A percentile compares a stretch with the other conserved stretches of the same genome.
Evolutionary conservation across 37 sponge, comb jelly and placozoan genomes (phyloP).

Genomic region (Sycon ciliatum): DNA sequence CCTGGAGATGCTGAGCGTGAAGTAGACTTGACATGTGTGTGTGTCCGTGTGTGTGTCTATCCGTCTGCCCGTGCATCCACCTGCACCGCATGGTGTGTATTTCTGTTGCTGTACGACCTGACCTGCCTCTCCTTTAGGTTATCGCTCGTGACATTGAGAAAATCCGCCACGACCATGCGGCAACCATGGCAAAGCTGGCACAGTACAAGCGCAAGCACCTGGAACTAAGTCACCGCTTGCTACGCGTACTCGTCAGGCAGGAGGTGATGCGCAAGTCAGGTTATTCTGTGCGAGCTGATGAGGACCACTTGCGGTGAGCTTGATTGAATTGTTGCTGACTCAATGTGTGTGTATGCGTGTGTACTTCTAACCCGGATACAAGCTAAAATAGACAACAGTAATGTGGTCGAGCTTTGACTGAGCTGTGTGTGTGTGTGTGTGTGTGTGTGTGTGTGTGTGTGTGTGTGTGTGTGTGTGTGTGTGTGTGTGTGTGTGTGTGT

Average conservation of each 20-base stretch:
- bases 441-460: conserved; percentile 5
- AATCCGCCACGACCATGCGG: conserved; percentile 38
- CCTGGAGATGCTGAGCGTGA: too few relatives aligned
- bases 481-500: conserved; percentile 5
- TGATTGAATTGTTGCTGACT: too few relatives aligned
- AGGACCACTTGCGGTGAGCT: conserved; percentile 84
- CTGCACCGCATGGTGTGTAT: conserved; percentile 26
- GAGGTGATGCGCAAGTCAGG: conserved; percentile 79
- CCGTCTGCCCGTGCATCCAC: neutral
- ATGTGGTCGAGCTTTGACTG: neutral
- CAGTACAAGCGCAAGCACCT: conserved; percentile 46
- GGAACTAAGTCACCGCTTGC: conserved; percentile 18
- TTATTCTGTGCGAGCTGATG: conserved; percentile 81
- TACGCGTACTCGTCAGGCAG: conserved; percentile 84
- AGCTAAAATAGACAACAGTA: too few relatives aligned
- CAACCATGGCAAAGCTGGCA: conserved; percentile 49
- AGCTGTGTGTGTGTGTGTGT: conserved; percentile 1
- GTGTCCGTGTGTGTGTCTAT: neutral
- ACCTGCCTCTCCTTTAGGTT: too few relatives aligned
- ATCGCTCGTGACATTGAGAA: conserved; percentile 46
- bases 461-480: conserved; percentile 5
- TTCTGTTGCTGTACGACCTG: too few relatives aligned
- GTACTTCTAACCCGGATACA: too few relatives aligned
- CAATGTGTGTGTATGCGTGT: too few relatives aligned
- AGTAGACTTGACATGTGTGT: neutral